A percentile compares a stretch with the other conserved stretches of the same genome.
Conservation (phyloP, 2,888 invertebrate species). For the Cepaea hortensis region DNA sequence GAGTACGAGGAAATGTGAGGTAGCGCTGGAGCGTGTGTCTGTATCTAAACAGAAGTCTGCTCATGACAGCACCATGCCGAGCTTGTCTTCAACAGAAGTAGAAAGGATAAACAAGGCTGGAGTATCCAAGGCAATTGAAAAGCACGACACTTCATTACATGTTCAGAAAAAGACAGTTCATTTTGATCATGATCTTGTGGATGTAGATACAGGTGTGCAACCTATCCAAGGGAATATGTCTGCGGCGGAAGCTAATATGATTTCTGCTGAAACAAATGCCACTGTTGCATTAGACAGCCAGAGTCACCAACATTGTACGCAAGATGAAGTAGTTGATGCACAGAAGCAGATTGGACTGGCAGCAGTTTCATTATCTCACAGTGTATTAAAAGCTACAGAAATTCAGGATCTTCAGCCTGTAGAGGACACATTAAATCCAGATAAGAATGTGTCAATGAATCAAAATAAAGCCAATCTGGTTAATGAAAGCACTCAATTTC, state of each 20-base stretch:
- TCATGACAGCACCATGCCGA: not conserved
- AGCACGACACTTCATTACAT: not conserved
- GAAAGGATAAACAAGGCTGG: not conserved
- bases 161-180: slow-evolving; percentile 28
- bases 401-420: not conserved
- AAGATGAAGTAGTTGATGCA: not conserved
- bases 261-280: no score
- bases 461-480: not conserved
- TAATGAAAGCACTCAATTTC: not conserved
- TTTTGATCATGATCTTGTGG: not conserved
- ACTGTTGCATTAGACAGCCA: not conserved
- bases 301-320: not conserved
- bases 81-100: not conserved
- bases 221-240: not conserved
- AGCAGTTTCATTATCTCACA: not conserved
- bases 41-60: not conserved
- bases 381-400: not conserved
- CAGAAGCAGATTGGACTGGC: not conserved
- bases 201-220: not conserved
- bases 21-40: not conserved
- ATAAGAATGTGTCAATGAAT: not conserved
- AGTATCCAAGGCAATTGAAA: not conserved
- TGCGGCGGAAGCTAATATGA: not conserved
- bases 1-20: not conserved
- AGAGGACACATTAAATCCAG: no score